Evolutionary conservation across 2,113 vertebrate genomes (phyloP).

Genomic region (Etheostoma cragini): DNA sequence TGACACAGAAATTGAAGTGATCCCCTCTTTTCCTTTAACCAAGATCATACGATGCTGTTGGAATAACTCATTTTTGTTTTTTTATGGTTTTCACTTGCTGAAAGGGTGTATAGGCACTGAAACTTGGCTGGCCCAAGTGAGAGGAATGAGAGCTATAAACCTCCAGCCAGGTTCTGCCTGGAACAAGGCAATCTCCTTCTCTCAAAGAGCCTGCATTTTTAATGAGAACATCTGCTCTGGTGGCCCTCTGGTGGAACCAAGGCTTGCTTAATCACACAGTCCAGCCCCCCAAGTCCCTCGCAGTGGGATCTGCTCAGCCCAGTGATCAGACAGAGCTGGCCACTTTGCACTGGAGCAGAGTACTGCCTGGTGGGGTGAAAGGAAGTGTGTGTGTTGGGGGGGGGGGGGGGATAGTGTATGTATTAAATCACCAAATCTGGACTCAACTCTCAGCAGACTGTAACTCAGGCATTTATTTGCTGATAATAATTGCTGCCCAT

Average conservation of each 20-base stretch:
- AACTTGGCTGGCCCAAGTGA: slow-evolving; percentile 74
- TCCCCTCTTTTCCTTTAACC: slow-evolving; percentile 43
- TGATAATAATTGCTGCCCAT: too few species aligned
- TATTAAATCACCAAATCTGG: slow-evolving; percentile 23
- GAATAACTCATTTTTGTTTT: slow-evolving; percentile 74
- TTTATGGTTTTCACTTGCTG: slow-evolving; percentile 63
- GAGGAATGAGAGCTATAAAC: slow-evolving; percentile 82
- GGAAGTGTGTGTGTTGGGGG: not conserved
- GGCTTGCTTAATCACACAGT: slow-evolving; percentile 83
- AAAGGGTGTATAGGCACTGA: slow-evolving; percentile 68
- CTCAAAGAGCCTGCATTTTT: slow-evolving; percentile 89
- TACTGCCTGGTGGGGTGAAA: slow-evolving; percentile 36
- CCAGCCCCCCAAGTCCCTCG: slow-evolving; percentile 75
- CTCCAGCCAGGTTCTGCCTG: slow-evolving; percentile 81
- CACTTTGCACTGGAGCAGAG: slow-evolving; percentile 56
- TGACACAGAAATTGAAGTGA: slow-evolving; percentile 24
- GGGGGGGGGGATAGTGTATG: slow-evolving; percentile 24
- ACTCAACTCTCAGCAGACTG: too few species aligned
- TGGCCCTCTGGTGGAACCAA: slow-evolving; percentile 78
- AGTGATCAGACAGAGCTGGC: slow-evolving; percentile 63
- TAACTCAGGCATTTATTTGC: too few species aligned
- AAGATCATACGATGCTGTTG: slow-evolving; percentile 51
- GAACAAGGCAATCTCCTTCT: slow-evolving; percentile 83
- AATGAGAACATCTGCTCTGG: slow-evolving; percentile 89
- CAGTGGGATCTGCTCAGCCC: slow-evolving; percentile 80